phyloP scores from a whole-genome alignment of 2,797 vertebrate species.

The Cichlasoma orientale region DNA sequence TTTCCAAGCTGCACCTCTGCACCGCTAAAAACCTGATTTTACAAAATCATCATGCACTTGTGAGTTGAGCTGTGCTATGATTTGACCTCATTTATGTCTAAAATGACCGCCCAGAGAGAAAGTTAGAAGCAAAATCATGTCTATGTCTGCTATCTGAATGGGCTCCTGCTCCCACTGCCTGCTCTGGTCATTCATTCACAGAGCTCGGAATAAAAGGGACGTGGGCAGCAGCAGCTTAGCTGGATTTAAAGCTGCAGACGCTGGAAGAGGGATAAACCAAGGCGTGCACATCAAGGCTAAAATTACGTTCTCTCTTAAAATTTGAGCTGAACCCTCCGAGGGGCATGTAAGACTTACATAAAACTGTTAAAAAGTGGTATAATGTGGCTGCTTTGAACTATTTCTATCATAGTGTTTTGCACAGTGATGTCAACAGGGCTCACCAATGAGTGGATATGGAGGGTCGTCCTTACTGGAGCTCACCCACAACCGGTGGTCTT shows the following conservation, averaged over 20 bases:
- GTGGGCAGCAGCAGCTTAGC: not conserved
- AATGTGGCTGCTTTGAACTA: not conserved
- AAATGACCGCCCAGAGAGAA: not conserved
- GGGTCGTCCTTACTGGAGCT: slow-evolving; percentile 93
- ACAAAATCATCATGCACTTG: not conserved
- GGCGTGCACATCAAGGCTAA: not conserved
- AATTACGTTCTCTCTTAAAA: not conserved
- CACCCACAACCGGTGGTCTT: slow-evolving; percentile 94
- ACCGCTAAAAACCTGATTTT: not conserved
- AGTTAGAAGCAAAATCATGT: not conserved
- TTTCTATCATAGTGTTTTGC: not conserved
- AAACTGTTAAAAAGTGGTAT: not conserved
- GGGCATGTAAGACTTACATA: not conserved
- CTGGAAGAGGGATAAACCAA: not conserved
- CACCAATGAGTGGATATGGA: slow-evolving; percentile 96
- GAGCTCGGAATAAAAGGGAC: not conserved
- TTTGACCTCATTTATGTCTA: not conserved
- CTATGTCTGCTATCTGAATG: not conserved
- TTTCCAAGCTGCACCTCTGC: not conserved
- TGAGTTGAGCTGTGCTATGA: not conserved
- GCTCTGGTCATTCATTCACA: not conserved
- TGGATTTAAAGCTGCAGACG: not conserved
- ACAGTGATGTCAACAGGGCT: slow-evolving; percentile 58
- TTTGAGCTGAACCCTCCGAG: not conserved
- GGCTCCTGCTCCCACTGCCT: not conserved